Evolutionary conservation across 2,797 vertebrate genomes (phyloP).

Genomic region (Cossypha niveicapilla): DNA sequence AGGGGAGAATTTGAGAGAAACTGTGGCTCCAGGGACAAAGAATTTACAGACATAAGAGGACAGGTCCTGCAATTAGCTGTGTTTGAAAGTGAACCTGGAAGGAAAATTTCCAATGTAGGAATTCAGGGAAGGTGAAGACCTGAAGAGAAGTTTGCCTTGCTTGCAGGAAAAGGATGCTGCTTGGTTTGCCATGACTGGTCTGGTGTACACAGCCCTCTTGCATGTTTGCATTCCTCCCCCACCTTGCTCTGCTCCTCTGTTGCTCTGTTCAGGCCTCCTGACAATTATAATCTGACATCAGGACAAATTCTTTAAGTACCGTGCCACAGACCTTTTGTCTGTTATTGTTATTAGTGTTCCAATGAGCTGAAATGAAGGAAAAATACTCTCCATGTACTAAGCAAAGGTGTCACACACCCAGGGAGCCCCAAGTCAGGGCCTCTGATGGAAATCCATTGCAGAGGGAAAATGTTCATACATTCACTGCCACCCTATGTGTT

Average conservation of each 20-base stretch:
- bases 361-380: not conserved
- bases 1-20: not conserved
- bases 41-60: not conserved
- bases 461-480: not conserved
- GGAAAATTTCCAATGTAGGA: not conserved
- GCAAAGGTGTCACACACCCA: not conserved
- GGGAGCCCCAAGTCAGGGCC: not conserved
- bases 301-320: not conserved
- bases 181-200: not conserved
- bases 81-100: not conserved
- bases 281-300: not conserved
- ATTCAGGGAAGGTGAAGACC: too few species aligned
- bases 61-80: not conserved
- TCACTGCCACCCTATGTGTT: fast-evolving
- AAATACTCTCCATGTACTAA: not conserved
- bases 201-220: too few species aligned
- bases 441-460: not conserved
- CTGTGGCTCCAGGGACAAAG: not conserved
- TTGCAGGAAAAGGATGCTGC: fast-evolving
- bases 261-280: not conserved
- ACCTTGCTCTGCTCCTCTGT: not conserved
- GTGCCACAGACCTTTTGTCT: not conserved
- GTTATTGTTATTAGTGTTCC: not conserved
- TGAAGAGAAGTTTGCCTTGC: not conserved
- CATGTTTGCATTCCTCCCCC: not conserved